A percentile compares a stretch with the other conserved stretches of the same genome.
Evolutionary conservation across 2,888 invertebrate species (phyloP).

Genomic region (Microchrysa polita): DNA sequence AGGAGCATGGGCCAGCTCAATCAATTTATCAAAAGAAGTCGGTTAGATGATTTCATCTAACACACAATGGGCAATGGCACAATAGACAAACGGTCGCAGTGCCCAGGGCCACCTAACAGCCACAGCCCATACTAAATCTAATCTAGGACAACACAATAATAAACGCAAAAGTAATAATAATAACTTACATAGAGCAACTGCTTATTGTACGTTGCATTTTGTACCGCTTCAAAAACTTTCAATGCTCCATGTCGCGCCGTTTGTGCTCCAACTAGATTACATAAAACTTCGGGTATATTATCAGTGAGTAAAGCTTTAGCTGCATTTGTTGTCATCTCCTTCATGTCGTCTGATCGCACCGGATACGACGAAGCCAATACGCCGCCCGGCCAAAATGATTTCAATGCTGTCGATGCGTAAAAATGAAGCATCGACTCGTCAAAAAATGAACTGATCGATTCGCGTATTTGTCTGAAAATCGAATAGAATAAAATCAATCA

Average conservation of each 20-base stretch:
- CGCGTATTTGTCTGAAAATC: conserved; percentile 79
- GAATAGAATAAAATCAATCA: conserved; percentile 50
- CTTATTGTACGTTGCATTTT: conserved; percentile 86
- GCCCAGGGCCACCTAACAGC: too few relatives aligned
- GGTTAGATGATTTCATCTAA: too few relatives aligned
- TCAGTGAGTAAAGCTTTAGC: conserved; percentile 71
- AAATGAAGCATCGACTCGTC: conserved; percentile 92
- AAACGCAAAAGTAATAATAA: conserved; percentile 17
- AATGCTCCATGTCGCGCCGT: conserved; percentile 84
- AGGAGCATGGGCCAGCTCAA: too few relatives aligned
- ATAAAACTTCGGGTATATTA: conserved; percentile 81
- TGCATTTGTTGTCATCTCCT: conserved; percentile 74
- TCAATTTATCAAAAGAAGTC: too few relatives aligned
- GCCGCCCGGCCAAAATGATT: conserved; percentile 91
- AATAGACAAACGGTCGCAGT: too few relatives aligned
- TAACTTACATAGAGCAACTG: conserved; percentile 88
- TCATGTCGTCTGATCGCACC: conserved; percentile 70
- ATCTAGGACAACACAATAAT: too few relatives aligned
- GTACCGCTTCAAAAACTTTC: conserved; percentile 87
- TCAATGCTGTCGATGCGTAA: conserved; percentile 82
- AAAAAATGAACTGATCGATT: conserved; percentile 86
- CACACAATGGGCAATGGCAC: too few relatives aligned
- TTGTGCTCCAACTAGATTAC: conserved; percentile 85
- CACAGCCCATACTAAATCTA: too few relatives aligned
- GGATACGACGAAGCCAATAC: conserved; percentile 68